Evolutionary conservation across 2,113 vertebrate species (phyloP), one percentile per base, ranked within the genome.

Genomic region (Fregata magnificens): DNA sequence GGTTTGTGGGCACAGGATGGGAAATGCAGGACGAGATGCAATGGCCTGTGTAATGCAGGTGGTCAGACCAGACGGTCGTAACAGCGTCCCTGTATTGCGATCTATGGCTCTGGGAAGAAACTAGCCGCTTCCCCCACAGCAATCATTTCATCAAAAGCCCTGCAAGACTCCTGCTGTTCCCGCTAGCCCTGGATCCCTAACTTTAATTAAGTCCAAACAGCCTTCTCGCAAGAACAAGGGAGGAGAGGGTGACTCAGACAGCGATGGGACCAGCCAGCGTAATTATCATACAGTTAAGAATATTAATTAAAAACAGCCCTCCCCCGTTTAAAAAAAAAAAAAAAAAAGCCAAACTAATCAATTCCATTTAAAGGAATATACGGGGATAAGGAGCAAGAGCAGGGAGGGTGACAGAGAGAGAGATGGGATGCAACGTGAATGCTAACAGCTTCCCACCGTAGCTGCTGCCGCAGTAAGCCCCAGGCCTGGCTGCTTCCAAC

Each of bases 141-240:
- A 87, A 95, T 92, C 92, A 93, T 78, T 94, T 78, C 88, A 96
- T 79, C 82, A 74, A 80, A 73, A 95, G 44, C 94, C 84, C 87
- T 93, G 78, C 91, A 90, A 61, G 78, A n/a, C 84, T 93, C 94
- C 86, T 2, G 73, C 96, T 95, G 95, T 50, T 95, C 93, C 90
- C 10, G 16, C 84, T 85, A 96, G 95, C 96, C 92, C 82, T 65
- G 55, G 82, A 95, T 92, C 90, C 86, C 82, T 66, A 82, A 93
- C 90, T 97, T 93, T 95, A 97, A 97, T 95, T 95, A 97, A 97
- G 95, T 86, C 93, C 95, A 87, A 88, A 63, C 84, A 86, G 89
- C 85, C 47, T 91, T 73, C 85, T 79, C 0, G 1, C 79, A 95
- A 86, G 74, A 90, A 74, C 22, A 55, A 80, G 52, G 82, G 84